phyloP scores from a whole-genome alignment of 2,797 vertebrate genomes.

The Crax fasciolata region DNA sequence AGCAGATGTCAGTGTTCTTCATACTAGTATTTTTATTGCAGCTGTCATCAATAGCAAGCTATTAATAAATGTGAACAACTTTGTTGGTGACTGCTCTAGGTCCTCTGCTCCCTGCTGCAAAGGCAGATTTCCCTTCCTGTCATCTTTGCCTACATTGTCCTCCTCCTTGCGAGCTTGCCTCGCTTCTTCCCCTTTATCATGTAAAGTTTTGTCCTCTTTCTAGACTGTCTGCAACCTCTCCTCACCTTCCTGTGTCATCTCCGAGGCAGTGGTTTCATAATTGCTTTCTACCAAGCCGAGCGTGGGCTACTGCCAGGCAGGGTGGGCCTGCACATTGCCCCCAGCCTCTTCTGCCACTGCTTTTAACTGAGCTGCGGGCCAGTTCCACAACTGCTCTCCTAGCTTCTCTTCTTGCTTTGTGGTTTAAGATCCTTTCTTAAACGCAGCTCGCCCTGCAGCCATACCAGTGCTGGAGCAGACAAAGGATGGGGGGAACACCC shows the following conservation, averaged over 20 bases:
- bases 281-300: background rate
- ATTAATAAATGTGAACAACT: background rate
- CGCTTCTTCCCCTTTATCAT: background rate
- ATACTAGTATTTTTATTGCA: background rate
- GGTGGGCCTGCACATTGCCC: background rate
- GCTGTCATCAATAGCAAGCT: background rate
- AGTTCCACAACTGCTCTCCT: background rate
- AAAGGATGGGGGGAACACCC: background rate
- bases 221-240: background rate
- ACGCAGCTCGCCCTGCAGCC: background rate
- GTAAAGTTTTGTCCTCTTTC: background rate
- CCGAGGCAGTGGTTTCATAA: background rate
- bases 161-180: background rate
- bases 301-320: background rate
- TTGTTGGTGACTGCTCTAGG: background rate
- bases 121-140: background rate
- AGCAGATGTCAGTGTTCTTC: background rate
- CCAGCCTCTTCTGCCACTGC: background rate
- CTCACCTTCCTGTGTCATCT: background rate
- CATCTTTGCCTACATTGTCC: background rate
- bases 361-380: background rate
- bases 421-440: background rate
- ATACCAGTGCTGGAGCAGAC: background rate
- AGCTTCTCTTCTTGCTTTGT: background rate
- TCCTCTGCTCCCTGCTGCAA: background rate